These are phyloP conservation scores for Sinotaia quadrata DNA, from an alignment of 2,888 invertebrate species.

Conservation along the genomic window DNA sequence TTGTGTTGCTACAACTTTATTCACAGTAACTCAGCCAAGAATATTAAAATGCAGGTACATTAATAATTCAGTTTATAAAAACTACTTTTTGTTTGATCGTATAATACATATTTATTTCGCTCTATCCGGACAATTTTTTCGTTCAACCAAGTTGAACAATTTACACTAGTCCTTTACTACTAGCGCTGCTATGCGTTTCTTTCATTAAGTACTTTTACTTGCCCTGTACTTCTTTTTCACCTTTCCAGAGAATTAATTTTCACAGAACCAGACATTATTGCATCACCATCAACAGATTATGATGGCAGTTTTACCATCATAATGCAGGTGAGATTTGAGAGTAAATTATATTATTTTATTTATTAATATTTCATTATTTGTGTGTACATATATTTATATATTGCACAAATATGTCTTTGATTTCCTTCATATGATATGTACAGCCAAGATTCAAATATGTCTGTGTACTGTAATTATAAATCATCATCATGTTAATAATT, in stretches of 20 bases:
- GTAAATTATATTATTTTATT: too few relatives aligned
- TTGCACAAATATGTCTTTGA: too few relatives aligned
- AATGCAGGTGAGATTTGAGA: constrained; percentile 54
- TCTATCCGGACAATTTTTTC: neutral
- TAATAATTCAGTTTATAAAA: neutral
- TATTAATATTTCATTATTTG: too few relatives aligned
- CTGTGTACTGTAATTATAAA: too few relatives aligned
- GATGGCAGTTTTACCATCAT: constrained; percentile 56
- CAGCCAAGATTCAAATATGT: too few relatives aligned
- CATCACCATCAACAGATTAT: constrained; percentile 55
- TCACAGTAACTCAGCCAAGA: constrained; percentile 49
- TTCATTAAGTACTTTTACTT: too few relatives aligned
- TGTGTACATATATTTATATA: too few relatives aligned
- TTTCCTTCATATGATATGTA: too few relatives aligned
- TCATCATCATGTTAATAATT: too few relatives aligned
- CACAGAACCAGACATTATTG: constrained; percentile 65
- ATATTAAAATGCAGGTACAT: constrained; percentile 62
- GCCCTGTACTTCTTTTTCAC: constrained; percentile 1
- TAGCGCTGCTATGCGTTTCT: too few relatives aligned
- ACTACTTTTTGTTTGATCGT: neutral
- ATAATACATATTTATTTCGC: neutral
- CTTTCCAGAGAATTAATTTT: constrained; percentile 65
- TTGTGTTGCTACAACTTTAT: neutral
- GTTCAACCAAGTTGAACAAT: too few relatives aligned
- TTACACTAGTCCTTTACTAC: too few relatives aligned